phyloP scores from a whole-genome alignment of 2,113 vertebrate species.

The Vidua chalybeata region DNA sequence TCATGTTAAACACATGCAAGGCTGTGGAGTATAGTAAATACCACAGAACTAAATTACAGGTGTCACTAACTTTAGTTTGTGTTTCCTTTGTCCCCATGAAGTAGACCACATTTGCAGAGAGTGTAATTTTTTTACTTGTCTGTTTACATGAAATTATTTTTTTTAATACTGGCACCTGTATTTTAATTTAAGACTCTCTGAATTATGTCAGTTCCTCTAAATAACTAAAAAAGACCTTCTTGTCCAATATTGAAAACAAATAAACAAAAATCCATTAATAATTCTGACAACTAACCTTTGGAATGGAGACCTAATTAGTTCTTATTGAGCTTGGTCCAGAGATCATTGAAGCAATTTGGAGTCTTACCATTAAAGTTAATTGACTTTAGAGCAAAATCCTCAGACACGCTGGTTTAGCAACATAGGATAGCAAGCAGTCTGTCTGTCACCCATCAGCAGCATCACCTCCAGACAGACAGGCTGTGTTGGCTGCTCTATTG shows the following conservation, averaged over 20 bases:
- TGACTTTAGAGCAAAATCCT: constrained; percentile 5
- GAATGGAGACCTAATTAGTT: constrained; percentile 28
- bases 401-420: not conserved
- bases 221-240: not conserved
- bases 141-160: not conserved
- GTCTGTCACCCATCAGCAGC: not conserved
- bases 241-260: constrained; percentile 1
- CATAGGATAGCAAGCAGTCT: not conserved
- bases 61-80: not conserved
- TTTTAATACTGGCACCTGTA: not conserved
- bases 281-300: constrained; percentile 23
- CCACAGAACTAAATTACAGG: not conserved
- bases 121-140: not conserved
- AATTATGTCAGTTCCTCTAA: not conserved
- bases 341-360: constrained; percentile 41
- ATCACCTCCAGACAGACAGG: not conserved
- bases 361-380: constrained; percentile 34
- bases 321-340: constrained; percentile 24
- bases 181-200: not conserved
- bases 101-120: not conserved
- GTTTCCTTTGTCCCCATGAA: not conserved
- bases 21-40: not conserved
- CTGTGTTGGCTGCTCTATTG: not conserved
- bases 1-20: not conserved
- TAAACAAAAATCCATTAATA: constrained; percentile 29